A percentile compares a stretch with the other conserved stretches of the same genome.
Conservation (phyloP, 2,797 vertebrate genomes). For the Oophaga sylvatica region DNA sequence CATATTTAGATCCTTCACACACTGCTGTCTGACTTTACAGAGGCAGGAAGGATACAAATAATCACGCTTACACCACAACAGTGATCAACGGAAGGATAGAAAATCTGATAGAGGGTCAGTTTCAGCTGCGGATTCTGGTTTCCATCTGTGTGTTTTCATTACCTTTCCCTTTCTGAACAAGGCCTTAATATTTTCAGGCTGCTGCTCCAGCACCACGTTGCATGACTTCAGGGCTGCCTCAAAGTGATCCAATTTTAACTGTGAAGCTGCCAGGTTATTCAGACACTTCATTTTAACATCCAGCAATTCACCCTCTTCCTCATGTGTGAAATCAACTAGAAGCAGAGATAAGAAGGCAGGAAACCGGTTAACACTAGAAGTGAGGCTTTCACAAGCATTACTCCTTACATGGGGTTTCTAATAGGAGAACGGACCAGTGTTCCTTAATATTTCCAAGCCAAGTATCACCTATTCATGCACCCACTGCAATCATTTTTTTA, state of each 20-base stretch:
- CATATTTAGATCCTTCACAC: background rate
- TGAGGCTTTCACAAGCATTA: no score
- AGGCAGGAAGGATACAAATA: background rate
- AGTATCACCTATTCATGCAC: no score
- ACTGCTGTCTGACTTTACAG: background rate
- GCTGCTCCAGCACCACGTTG: conserved; percentile 84
- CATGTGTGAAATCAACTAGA: conserved; percentile 84
- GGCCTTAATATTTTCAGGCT: conserved; percentile 94
- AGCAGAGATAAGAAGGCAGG: background rate
- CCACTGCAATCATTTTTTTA: no score
- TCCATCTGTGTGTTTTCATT: conserved; percentile 25
- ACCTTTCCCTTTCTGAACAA: conserved; percentile 97
- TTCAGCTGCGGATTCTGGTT: background rate
- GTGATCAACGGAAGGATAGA: background rate
- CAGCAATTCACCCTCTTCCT: conserved; percentile 86
- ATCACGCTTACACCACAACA: background rate
- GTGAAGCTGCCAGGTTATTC: conserved; percentile 96
- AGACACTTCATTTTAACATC: conserved; percentile 94
- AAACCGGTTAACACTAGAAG: no score
- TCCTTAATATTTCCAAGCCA: no score
- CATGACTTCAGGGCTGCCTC: conserved; percentile 91
- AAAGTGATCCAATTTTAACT: conserved; percentile 92
- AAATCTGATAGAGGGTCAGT: background rate
- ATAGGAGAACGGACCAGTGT: no score
- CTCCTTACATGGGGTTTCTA: no score